These are phyloP conservation scores for Apodemia duryi DNA, from an alignment of 2,888 invertebrate species.

Conservation along the genomic window DNA sequence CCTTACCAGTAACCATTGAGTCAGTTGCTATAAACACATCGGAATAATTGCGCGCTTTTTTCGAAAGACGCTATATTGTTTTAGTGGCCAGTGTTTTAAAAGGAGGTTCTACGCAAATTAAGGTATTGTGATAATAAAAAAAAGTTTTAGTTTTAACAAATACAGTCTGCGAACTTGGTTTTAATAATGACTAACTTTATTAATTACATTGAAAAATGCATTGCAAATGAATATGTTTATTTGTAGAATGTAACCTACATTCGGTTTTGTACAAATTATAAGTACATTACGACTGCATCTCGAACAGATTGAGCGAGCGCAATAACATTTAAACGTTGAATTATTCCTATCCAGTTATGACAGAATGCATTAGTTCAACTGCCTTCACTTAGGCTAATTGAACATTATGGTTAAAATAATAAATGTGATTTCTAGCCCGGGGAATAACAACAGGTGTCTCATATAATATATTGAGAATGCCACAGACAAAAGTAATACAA, in stretches of 20 bases:
- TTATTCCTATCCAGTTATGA: slow-evolving; percentile 20
- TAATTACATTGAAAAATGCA: neutral
- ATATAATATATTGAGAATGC: neutral
- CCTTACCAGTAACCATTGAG: slow-evolving; percentile 50
- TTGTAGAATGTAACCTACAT: slow-evolving; percentile 54
- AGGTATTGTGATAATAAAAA: slow-evolving; percentile 14
- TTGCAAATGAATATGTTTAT: slow-evolving; percentile 26
- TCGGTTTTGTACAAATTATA: slow-evolving; percentile 47
- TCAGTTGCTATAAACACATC: slow-evolving; percentile 52
- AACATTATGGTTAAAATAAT: slow-evolving; percentile 12
- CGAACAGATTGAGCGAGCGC: slow-evolving; percentile 22
- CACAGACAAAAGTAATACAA: no score
- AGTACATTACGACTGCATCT: slow-evolving; percentile 38
- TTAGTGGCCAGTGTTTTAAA: slow-evolving; percentile 15
- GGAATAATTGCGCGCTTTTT: slow-evolving; percentile 53
- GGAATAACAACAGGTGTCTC: neutral
- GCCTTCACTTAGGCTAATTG: slow-evolving; percentile 14
- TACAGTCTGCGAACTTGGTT: no score
- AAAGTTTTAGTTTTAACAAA: no score
- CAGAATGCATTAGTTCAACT: slow-evolving; percentile 12
- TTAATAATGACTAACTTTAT: neutral
- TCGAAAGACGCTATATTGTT: slow-evolving; percentile 30
- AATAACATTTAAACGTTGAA: slow-evolving; percentile 22
- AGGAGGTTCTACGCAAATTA: neutral
- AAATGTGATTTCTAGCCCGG: neutral